Conservation (phyloP, 1,140 invertebrate species). For the Brachionus calyciflorus region DNA sequence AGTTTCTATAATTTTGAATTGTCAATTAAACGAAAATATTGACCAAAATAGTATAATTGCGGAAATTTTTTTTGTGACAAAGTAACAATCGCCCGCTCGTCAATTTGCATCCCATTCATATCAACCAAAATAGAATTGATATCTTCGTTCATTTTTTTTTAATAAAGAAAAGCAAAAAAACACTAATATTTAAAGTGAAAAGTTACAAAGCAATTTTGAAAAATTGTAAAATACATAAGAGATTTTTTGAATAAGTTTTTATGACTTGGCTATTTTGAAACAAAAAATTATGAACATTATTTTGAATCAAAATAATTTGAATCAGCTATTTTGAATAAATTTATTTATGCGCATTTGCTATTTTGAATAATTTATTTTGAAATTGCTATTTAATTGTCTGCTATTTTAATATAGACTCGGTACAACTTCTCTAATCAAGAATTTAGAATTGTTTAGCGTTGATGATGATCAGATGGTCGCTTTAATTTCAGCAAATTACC, state of each 20-base stretch:
- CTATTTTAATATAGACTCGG: no score
- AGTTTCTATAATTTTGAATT: not conserved
- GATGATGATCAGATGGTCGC: not conserved
- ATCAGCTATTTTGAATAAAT: no score
- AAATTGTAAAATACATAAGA: no score
- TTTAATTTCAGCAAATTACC: not conserved
- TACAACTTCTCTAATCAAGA: not conserved
- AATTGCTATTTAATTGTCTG: no score
- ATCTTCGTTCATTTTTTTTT: constrained; percentile 3
- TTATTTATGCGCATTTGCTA: no score
- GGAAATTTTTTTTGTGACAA: not conserved
- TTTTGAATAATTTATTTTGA: no score
- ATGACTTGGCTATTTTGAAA: constrained; percentile 15
- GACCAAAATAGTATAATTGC: not conserved
- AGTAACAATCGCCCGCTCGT: not conserved
- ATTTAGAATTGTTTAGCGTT: not conserved
- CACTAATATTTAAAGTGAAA: no score
- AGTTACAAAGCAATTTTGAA: no score
- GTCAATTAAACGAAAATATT: constrained; percentile 6
- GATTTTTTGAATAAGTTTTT: not conserved
- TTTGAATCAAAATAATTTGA: no score
- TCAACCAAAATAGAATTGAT: not conserved
- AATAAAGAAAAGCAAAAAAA: not conserved
- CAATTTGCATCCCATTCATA: no score
- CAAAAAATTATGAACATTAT: constrained; percentile 16